These are phyloP conservation scores for Suncus etruscus DNA, from an alignment of 2,113 vertebrate genomes.

Conservation along the genomic window DNA sequence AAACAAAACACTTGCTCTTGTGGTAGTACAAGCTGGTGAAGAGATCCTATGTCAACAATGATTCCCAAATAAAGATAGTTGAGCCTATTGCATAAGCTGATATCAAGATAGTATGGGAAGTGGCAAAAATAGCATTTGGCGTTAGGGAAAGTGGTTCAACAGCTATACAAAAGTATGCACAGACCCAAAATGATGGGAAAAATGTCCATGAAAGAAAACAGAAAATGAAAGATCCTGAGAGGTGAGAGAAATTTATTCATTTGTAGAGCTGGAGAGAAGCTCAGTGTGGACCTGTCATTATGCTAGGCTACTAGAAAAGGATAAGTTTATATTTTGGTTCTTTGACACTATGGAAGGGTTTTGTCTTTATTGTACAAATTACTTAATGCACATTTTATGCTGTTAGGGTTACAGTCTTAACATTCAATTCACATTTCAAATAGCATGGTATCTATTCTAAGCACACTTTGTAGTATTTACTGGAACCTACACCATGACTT, in stretches of 20 bases:
- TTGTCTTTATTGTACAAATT: neutral
- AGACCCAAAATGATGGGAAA: neutral
- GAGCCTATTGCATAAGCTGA: neutral
- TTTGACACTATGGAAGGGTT: neutral
- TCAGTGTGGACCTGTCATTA: neutral
- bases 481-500: too few relatives aligned
- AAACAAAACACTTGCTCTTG: neutral
- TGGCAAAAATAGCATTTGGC: neutral
- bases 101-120: neutral
- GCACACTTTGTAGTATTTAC: too few relatives aligned
- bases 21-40: neutral
- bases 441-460: too few relatives aligned
- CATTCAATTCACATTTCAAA: too few relatives aligned
- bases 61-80: neutral
- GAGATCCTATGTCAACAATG: neutral
- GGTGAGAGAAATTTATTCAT: neutral
- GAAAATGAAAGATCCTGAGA: neutral
- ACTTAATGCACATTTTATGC: neutral
- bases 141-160: rapidly evolving
- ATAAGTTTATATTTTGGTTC: neutral
- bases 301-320: neutral
- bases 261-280: neutral
- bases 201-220: neutral
- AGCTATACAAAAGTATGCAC: neutral
- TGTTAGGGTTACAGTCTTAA: too few relatives aligned